These are phyloP conservation scores for Cyanistes caeruleus DNA, from an alignment of 2,113 vertebrate genomes.

Conservation along the genomic window DNA sequence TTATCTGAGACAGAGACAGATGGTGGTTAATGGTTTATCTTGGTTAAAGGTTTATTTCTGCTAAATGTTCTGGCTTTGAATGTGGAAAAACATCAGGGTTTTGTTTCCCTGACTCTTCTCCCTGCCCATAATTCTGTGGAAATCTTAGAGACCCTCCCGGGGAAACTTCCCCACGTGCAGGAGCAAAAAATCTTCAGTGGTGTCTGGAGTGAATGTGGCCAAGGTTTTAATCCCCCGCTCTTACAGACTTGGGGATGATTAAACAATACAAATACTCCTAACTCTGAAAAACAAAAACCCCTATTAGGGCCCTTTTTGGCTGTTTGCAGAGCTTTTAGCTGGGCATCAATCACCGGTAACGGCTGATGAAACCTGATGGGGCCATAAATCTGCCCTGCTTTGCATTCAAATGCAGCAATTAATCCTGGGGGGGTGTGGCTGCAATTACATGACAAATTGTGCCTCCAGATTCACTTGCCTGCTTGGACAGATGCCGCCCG, in stretches of 20 bases:
- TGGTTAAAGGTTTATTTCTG: neutral
- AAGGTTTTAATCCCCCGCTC: neutral
- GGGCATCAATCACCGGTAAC: neutral
- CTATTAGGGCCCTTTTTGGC: neutral
- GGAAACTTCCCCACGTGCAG: accelerated
- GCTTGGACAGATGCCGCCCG: neutral
- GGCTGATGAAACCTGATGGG: neutral
- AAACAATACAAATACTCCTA: neutral
- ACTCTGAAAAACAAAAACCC: neutral
- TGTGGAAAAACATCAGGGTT: neutral
- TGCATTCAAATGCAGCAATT: slow-evolving; percentile 12
- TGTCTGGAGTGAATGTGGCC: neutral
- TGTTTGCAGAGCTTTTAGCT: neutral
- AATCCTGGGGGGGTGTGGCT: slow-evolving; percentile 32
- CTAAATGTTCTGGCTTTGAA: neutral
- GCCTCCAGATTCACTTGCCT: slow-evolving; percentile 51
- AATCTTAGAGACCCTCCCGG: neutral
- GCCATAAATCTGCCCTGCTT: slow-evolving; percentile 28
- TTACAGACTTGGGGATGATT: neutral
- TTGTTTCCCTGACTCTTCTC: neutral
- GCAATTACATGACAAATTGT: slow-evolving; percentile 64
- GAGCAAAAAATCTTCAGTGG: neutral
- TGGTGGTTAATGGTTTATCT: neutral
- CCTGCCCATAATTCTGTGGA: neutral
- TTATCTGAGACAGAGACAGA: neutral